Evolutionary conservation across 2,113 vertebrate genomes (phyloP).

Genomic region (Ciconia maguari): DNA sequence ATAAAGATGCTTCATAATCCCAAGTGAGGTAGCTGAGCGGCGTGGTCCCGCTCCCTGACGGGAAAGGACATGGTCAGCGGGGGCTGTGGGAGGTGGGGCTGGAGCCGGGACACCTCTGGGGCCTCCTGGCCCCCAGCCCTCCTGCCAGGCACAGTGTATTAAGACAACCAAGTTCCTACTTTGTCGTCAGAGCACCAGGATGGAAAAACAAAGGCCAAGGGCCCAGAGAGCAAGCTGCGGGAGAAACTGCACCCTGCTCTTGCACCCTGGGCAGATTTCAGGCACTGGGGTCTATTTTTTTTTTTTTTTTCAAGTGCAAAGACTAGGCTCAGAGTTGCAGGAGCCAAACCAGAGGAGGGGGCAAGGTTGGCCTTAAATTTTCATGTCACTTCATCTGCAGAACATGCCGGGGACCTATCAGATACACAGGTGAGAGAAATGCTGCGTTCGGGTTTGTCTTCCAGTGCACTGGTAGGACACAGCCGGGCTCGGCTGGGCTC

Average conservation of each 20-base stretch:
- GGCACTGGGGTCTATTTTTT: background rate
- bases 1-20: background rate
- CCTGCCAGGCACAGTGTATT: background rate
- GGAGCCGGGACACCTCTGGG: background rate
- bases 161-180: background rate
- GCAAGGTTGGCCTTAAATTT: background rate
- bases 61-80: background rate
- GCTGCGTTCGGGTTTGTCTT: background rate
- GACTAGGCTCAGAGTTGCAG: background rate
- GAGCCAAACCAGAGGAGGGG: background rate
- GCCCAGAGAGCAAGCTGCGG: background rate
- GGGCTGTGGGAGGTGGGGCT: background rate
- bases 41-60: rapidly evolving
- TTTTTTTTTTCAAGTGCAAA: background rate
- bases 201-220: background rate
- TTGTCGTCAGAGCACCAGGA: conserved; percentile 22
- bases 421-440: background rate
- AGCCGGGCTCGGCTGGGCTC: background rate
- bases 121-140: background rate
- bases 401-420: background rate
- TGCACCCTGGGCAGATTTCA: background rate
- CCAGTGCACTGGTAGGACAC: rapidly evolving
- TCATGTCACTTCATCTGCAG: background rate
- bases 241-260: background rate
- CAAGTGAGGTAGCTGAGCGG: conserved; percentile 38